Base-by-base conservation (phyloP, 2,888 invertebrate genomes). In the Junonia oenone region DNA sequence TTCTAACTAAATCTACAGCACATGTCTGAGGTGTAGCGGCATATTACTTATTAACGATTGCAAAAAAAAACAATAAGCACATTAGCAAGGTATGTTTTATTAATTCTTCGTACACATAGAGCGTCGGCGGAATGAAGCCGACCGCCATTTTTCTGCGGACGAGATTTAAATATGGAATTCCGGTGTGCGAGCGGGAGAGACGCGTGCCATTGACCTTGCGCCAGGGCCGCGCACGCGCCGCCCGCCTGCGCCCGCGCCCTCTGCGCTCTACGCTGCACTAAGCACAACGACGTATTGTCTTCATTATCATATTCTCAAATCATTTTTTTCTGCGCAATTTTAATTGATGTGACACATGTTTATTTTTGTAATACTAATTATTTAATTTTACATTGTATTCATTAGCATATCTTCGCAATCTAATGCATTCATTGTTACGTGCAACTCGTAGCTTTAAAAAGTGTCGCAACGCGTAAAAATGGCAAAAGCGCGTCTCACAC, bases 91-190 rank as follows among this genome's bases (percentile, higher is more conserved):
- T 80, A 83, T 86, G 84, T 85, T 87, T 90, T 89, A 89, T 90
- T 89, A 87, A 89, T 88, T 88, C 88, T 75, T 74, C 80, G 84
- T 88, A 88, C 81, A 82, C 77, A 81, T 76, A 77, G 72, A 69
- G 76, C 76, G 73, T 71, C 69, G 73, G 78, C 76, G 83, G 86
- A 86, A 87, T 87, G 87, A 75, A 87, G 81, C 67, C 72, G 71
- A 83, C 82, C 85, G 90, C 88, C 88, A 88, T 89, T 89, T 90
- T 90, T 90, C 87, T 89, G 88, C 89, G 88, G 89, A 85, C 87
- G 87, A 88, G 88, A 89, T 89, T 90, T 89, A 90, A 90, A 90
- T 89, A 89, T 90, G 90, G 90, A 88, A 90, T 90, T 88, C 89
- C 89, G 89, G 89, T 88, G 90, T 88, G 88, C 83, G 89, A 89